Evolutionary conservation across 2,888 invertebrate genomes (phyloP), one percentile per base, ranked within the genome.

Genomic region (Eupithecia inturbata): DNA sequence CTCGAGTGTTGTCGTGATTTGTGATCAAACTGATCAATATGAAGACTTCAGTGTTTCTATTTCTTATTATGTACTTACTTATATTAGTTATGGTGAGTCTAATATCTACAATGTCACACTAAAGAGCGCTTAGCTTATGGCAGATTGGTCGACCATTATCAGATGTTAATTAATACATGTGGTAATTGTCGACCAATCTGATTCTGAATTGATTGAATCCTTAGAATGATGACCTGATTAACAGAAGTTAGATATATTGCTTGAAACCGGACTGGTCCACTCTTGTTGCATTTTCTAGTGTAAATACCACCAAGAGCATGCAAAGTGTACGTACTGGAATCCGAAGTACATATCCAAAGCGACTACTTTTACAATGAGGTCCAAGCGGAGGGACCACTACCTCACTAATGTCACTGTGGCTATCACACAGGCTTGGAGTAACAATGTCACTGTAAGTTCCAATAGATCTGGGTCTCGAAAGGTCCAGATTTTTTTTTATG

Each of bases 391-490:
- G 0, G 66, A 66, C 10, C 36, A 22, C 39, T 66, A 66, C 39
- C 66, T 39, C 66, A 66, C 66, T 16, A 66, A 66, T 39, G 26
- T 66, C 1, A 39, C 66, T 10, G 39, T 66, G 14, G 16, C 16
- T 12, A 22, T 66, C n/a, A 66, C 36, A 0, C 10, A 33, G 16
- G 14, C 66, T n/a, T 66, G 36, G 36, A 3, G 22, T 22, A 66
- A 66, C 26, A 66, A 66, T 26, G 66, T 66, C 39, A 66, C 66
- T 41, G 66, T 66, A 26, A 66, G 53, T 64, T 62, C 62, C 26
- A n/a, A n/a, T 3, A 22, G 22, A 53, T 53, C n/a, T 53, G 49
- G 49, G 22, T 41, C 16, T 41, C 16, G 41, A 19, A 16, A 41
- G 4, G 16, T 4, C 41, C 16, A 41, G 16, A 41, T 1, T 10